These are phyloP conservation scores for human (Homo sapiens) DNA, from an alignment of 2,113 vertebrate genomes.

Conservation along the genomic window DNA sequence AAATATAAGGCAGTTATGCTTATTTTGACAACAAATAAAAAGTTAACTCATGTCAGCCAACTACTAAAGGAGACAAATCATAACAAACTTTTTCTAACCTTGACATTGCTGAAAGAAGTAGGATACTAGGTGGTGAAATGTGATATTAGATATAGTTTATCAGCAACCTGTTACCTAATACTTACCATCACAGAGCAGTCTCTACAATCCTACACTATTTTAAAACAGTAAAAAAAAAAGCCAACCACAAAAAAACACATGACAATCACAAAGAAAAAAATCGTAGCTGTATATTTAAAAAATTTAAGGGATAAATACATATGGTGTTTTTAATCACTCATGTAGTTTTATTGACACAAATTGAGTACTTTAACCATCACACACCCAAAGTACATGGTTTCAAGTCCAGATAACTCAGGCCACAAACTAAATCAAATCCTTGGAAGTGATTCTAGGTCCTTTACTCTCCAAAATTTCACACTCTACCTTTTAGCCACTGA, in stretches of 20 bases:
- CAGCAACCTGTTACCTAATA: background rate
- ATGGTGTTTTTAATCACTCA: background rate
- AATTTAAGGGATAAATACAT: background rate
- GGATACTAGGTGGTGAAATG: background rate
- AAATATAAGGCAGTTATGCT: background rate
- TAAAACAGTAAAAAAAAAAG: background rate
- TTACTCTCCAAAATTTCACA: background rate
- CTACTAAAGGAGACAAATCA: background rate
- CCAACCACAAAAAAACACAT: background rate
- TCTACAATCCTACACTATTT: background rate
- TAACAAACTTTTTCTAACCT: background rate
- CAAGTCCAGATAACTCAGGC: background rate
- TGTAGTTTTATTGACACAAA: background rate
- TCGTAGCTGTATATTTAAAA: background rate
- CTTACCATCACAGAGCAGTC: background rate
- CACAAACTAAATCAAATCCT: slow-evolving; percentile 22
- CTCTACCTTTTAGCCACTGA: background rate
- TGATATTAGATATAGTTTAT: background rate
- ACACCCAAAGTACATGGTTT: background rate
- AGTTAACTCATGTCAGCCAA: background rate
- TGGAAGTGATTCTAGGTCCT: background rate
- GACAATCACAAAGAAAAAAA: background rate
- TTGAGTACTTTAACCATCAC: background rate
- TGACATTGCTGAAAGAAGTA: background rate
- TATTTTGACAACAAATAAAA: slow-evolving; percentile 7